Evolutionary conservation across 2,888 invertebrate species (phyloP).

Genomic region (Oxytorus armatus): DNA sequence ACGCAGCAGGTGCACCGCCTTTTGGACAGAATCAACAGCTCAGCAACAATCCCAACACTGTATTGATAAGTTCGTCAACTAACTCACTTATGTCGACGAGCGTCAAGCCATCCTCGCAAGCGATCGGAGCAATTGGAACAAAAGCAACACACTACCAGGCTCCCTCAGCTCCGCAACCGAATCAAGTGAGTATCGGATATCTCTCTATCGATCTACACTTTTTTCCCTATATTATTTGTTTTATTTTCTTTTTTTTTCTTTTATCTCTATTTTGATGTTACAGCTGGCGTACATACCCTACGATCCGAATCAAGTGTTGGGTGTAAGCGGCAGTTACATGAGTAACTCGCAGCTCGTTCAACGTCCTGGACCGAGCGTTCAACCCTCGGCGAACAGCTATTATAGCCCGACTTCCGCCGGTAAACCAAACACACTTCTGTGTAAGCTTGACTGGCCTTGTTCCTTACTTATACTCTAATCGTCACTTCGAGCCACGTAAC

Average conservation of each 20-base stretch:
- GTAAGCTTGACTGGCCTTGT: slow-evolving; percentile 74
- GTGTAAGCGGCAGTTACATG: slow-evolving; percentile 86
- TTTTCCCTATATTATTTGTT: background rate
- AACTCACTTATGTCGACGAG: slow-evolving; percentile 95
- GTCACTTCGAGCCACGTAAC: slow-evolving; percentile 51
- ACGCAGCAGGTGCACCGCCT: slow-evolving; percentile 86
- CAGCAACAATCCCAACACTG: slow-evolving; percentile 93
- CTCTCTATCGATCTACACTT: background rate
- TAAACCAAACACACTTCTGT: slow-evolving; percentile 75
- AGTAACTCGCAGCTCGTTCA: slow-evolving; percentile 88
- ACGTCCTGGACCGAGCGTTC: slow-evolving; percentile 86
- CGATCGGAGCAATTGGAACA: slow-evolving; percentile 93
- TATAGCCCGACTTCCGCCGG: slow-evolving; percentile 83
- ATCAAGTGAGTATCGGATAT: slow-evolving; percentile 76
- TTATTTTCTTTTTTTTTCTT: slow-evolving; percentile 18
- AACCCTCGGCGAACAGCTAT: slow-evolving; percentile 83
- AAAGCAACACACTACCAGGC: slow-evolving; percentile 86
- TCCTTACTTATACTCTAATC: slow-evolving; percentile 67
- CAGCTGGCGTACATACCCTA: slow-evolving; percentile 87
- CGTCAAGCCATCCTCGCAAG: slow-evolving; percentile 92
- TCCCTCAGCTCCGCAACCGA: slow-evolving; percentile 86
- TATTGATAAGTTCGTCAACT: slow-evolving; percentile 94
- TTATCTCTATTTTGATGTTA: slow-evolving; percentile 53
- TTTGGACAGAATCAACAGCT: slow-evolving; percentile 93
- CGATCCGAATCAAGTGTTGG: slow-evolving; percentile 86